Evolutionary conservation across 2,797 vertebrate species (phyloP), one percentile per base, ranked within the genome.

Genomic region (Pelochelys cantorii): DNA sequence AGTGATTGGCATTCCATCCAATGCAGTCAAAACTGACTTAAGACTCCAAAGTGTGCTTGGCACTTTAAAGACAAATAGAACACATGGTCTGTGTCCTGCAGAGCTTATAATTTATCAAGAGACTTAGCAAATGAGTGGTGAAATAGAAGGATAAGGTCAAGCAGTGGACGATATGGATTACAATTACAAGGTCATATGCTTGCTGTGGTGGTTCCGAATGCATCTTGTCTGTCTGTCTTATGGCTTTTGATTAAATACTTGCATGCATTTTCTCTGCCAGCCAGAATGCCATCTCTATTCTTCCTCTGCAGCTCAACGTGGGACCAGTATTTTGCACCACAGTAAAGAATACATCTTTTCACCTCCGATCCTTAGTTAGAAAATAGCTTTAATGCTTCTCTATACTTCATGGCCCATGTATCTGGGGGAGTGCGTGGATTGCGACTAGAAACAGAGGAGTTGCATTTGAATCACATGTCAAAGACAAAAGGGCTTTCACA

Each of bases 1-100:
- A 37, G 53, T 95, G 71, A 75, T 75, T 5, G 37, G 34, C 87
- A 85, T 91, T 93, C 89, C 78, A 86, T 37, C 25, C 54, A 77
- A 12, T 93, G 22, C 11, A 7, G 29, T 25, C 17, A 34, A 68
- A 48, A 54, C n/a, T 60, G 77, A 31, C 59, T 68, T 4, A 78
- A 42, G 42, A 81, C 78, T 54, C 42, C 37, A 71, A 56, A 11
- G 5, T 31, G 13, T 71, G 68, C 14, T 29, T 71, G 13, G 13
- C 4, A 22, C n/a, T 0, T 0, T 60, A 71, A 78, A 90, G 84
- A 48, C 42, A 84, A 79, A 65, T 57, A 84, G 54, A 81, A 59
- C 27, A 59, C 8, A 12, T 11, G 42, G 22, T 18, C 22, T 48
- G 20, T 4, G 11, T 81, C 57, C 53, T 84, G 27, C 65, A 87